Evolutionary conservation across 2,113 vertebrate species (phyloP), one percentile per base, ranked within the genome.

Genomic region (Toxotes chatareus): DNA sequence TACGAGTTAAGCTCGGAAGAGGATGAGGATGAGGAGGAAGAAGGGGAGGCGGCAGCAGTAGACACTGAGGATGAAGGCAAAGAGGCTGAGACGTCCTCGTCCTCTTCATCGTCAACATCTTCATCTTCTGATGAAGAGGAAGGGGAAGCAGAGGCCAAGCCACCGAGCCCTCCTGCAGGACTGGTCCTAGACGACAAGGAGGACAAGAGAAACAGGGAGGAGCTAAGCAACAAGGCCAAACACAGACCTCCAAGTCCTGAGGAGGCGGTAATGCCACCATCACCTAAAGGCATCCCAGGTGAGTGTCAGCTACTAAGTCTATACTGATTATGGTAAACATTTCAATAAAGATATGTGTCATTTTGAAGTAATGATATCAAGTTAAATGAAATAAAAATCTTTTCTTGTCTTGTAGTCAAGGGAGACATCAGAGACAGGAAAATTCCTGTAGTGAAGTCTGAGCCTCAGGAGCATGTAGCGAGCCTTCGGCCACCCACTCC

Each of bases 1-100:
- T 98, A 97, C 0, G 98, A 97, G 76, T 93, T 97, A 12, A 98
- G 96, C 14, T 97, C 97, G 1, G 97, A 96, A 0, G 96, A 96
- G 13, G 90, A 91, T 1, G 87, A 64, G 1, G 74, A 76, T 0
- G 84, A 89, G 11, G 87, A 77, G n/a, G 87, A 94, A 91, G 92
- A 93, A 90, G 94, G 92, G 11, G 91, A 91, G 11, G 93, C 88
- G 0, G 19, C 12, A 1, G 34, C 8, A 4, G 63, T 21, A 6
- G 76, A 67, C 1, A 47, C 34, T 0, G 94, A 93, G 0, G 84
- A 62, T 0, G 93, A 86, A 0, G 87, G 63, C 64, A 91, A 92
- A 83, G 85, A n/a, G 11, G 63, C 61, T 0, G 67, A 3, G 42
- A 84, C 88, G 4, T 91, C 92, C 2, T 93, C 94, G 0, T 90